These are phyloP conservation scores for Ophioninae sp. DNA, from an alignment of 2,888 invertebrate species.

Conservation along the genomic window DNA sequence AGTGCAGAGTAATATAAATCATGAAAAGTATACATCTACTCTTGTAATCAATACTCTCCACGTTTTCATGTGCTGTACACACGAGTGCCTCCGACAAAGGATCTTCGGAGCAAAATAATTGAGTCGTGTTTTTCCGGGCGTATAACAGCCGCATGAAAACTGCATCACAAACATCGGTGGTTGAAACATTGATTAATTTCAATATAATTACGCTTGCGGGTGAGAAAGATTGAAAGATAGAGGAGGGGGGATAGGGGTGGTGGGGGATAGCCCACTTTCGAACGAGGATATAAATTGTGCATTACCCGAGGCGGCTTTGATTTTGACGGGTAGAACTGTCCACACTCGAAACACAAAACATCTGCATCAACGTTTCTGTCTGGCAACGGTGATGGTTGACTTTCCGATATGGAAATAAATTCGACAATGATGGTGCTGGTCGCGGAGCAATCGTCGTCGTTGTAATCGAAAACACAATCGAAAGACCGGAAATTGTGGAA, in stretches of 20 bases:
- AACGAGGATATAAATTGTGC: conserved; percentile 36
- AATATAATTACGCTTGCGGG: not conserved
- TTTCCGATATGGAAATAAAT: conserved; percentile 1
- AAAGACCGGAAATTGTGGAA: conserved; percentile 22
- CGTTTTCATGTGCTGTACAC: conserved; percentile 7
- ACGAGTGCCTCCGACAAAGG: not conserved
- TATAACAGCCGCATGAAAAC: conserved; percentile 6
- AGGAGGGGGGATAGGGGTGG: not conserved
- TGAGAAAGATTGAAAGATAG: not conserved
- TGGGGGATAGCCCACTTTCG: not conserved
- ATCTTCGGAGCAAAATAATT: conserved; percentile 41
- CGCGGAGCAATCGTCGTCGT: not conserved
- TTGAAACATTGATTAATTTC: conserved; percentile 42
- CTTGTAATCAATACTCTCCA: conserved; percentile 6
- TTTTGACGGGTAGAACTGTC: conserved; percentile 18
- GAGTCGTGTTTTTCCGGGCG: conserved; percentile 22
- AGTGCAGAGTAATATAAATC: not conserved
- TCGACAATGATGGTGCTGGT: conserved; percentile 11
- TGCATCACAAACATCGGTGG: conserved; percentile 32
- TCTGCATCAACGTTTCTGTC: not conserved
- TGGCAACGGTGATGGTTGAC: not conserved
- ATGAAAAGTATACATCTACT: conserved; percentile 11
- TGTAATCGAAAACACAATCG: conserved; percentile 40
- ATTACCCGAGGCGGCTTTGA: conserved; percentile 44
- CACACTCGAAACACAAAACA: conserved; percentile 6